Evolutionary conservation across 2,888 invertebrate species (phyloP).

Genomic region (Tenthredo mesomela): DNA sequence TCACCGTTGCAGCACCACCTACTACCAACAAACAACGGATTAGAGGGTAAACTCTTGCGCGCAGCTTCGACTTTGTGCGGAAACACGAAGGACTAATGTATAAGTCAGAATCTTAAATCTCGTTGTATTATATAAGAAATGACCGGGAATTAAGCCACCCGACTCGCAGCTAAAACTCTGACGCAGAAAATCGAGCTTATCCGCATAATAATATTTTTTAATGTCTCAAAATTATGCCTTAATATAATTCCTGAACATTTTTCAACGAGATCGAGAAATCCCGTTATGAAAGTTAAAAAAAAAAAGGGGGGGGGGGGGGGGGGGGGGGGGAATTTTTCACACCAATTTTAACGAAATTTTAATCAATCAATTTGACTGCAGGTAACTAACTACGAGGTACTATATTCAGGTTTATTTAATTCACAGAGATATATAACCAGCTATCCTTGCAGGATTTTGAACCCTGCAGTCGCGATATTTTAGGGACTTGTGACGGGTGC

Average conservation of each 20-base stretch:
- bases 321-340: too few relatives aligned
- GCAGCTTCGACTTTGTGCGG: neutral
- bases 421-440: neutral
- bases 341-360: too few relatives aligned
- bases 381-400: neutral
- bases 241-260: too few relatives aligned
- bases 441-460: neutral
- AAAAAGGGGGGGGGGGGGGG: too few relatives aligned
- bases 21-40: neutral
- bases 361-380: neutral
- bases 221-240: too few relatives aligned
- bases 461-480: neutral
- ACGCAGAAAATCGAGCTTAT: neutral
- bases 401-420: neutral
- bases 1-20: neutral
- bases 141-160: neutral
- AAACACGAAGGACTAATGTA: neutral
- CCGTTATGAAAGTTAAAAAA: too few relatives aligned
- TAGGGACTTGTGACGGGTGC: slow-evolving; percentile 11
- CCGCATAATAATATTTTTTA: too few relatives aligned
- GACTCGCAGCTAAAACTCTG: neutral
- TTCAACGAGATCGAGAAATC: too few relatives aligned
- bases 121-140: too few relatives aligned
- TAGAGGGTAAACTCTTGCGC: neutral
- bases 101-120: neutral